Evolutionary conservation across 1,140 invertebrate genomes (phyloP), one percentile per base, ranked within the genome.

Genomic region (Hylaeus volcanicus): DNA sequence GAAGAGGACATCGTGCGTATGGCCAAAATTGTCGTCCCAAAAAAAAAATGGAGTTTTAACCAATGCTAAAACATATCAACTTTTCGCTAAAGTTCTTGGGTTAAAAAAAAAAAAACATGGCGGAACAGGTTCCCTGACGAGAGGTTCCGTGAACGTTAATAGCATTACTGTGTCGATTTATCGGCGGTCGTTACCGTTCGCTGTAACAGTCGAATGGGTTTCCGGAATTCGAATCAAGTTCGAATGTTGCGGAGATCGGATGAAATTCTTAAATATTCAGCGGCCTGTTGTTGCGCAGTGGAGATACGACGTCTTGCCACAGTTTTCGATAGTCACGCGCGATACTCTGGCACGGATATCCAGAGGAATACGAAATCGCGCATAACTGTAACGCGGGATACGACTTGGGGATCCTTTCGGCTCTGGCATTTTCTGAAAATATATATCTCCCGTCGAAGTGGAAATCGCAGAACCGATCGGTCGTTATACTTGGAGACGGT

Each of bases 241-340:
- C 12, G 3, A 51, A 63, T 3, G 37, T 63, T 41, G 6, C 26
- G 26, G 64, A 12, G 11, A 45, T 61, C 14, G 82, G 48, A 85
- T 79, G 71, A 85, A 71, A 79, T 65, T 83, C 83, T 85, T 75
- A 74, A 85, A 84, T 75, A 80, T 85, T 53, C 58, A 79, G 14
- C 66, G 58, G 12, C 37, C 11, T 39, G 55, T 69, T 41, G 82
- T 74, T 79, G 76, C 64, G 51, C 53, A 55, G 81, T 39, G 56
- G 45, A 72, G 56, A 26, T 61, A 70, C 26, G 55, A 60, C 64
- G 71, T 41, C 55, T 43, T 61, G 15, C 11, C 76, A 26, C 55
- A 53, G 71, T 51, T 69, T 72, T 58, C 70, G 66, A 43, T 63
- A 53, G 83, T 85, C 77, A 81, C 82, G 82, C 61, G 66, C 56